Evolutionary conservation across 2,113 vertebrate species (phyloP), one percentile per base, ranked within the genome.

Genomic region (Ptychochromis oligacanthus): DNA sequence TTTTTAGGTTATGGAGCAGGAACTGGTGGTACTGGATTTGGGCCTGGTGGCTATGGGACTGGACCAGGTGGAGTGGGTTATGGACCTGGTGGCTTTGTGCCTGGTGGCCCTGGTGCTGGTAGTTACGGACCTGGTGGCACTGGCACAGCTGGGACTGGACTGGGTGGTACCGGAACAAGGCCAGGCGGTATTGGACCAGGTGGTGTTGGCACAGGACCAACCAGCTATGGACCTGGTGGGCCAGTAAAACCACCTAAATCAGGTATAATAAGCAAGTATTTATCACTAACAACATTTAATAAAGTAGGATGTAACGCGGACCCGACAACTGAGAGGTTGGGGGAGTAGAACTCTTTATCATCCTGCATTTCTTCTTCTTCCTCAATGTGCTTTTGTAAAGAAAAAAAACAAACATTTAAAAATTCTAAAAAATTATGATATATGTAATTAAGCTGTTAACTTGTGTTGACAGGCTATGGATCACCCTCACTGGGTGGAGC

Each of bases 1-100:
- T 65, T 86, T 88, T 77, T 36, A 93, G 94, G 84, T 78, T 95
- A 94, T 83, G 93, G 93, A 74, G 70, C 57, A 81, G 83, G 84
- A 77, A 75, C 74, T 89, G 88, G 58, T 77, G 91, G 91, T 70
- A 28, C 59, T 61, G 79, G 89, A 4, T 7, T 55, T 72, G 90
- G 91, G 14, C 85, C 85, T 64, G 90, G 90, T 38, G 87, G 84
- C 36, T 82, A 74, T 67, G 92, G 92, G 56, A 75, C 67, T 54
- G 89, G 91, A 61, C 49, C 79, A 26, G 90, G 88, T 70, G 85
- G 91, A 15, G 4, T 28, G 57, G 83, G 84, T 12, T 81, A 67
- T 52, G 89, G 84, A 13, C 57, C 89, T 46, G 87, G 91, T 7
- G 84, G 92, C 14, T 75, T 59, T 75, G 84, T 83, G 17, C 79